Evolutionary conservation across 92 coral and sea anemone genomes (phyloP).

Genomic region (Palythoa grandiflora): DNA sequence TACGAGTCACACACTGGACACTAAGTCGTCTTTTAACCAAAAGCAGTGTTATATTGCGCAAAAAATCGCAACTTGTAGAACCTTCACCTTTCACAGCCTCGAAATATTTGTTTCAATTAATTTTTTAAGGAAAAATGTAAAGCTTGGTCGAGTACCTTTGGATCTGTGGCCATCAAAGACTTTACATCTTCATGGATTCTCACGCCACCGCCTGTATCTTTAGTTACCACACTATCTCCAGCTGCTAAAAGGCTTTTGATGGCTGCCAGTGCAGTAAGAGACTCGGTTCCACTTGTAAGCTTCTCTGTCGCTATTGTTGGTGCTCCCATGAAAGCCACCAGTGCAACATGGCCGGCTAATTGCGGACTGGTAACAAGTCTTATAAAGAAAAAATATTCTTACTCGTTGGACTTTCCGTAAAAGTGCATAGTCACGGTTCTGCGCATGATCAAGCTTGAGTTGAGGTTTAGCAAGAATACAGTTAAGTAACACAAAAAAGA

Average conservation of each 20-base stretch:
- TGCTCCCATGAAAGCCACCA: constrained; percentile 92
- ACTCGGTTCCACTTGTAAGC: constrained; percentile 69
- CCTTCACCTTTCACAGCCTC: too few species aligned
- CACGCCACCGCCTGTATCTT: constrained; percentile 55
- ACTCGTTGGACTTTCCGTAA: too few species aligned
- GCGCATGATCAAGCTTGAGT: too few species aligned
- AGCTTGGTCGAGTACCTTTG: constrained; percentile 39
- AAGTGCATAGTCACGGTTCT: too few species aligned
- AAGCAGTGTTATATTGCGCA: too few species aligned
- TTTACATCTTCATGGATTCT: constrained; percentile 17
- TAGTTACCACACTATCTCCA: constrained; percentile 44
- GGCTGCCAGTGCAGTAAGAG: constrained; percentile 65
- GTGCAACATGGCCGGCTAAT: constrained; percentile 60
- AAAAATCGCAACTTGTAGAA: too few species aligned
- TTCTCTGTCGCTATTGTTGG: constrained; percentile 84
- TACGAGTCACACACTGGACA: too few species aligned
- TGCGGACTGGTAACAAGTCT: constrained; percentile 73
- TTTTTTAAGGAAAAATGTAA: not conserved
- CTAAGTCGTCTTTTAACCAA: too few species aligned
- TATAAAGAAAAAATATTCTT: constrained; percentile 4
- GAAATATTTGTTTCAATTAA: too few species aligned
- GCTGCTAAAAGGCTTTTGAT: constrained; percentile 52
- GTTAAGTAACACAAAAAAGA: too few species aligned
- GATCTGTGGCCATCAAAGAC: constrained; percentile 43
- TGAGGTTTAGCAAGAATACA: too few species aligned